These are phyloP conservation scores for Trichonephila clavata DNA, from an alignment of 1,140 invertebrate species.

Conservation along the genomic window DNA sequence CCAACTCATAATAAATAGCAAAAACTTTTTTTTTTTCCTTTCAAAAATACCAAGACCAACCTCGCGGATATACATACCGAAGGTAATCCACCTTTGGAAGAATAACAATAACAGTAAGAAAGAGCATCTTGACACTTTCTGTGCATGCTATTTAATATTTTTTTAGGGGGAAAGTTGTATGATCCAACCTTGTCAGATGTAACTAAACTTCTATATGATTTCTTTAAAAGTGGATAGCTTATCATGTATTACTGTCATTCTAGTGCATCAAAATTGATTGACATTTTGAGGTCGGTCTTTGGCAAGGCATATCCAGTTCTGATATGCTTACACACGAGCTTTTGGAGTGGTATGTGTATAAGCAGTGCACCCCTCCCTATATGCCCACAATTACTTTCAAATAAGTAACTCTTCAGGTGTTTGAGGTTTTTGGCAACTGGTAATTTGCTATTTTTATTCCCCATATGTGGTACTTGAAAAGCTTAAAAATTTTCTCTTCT, in stretches of 20 bases:
- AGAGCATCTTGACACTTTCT: background rate
- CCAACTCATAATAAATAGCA: background rate
- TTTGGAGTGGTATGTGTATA: background rate
- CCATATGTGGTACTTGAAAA: background rate
- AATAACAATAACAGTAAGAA: background rate
- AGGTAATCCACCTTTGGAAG: background rate
- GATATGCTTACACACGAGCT: background rate
- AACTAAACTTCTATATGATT: background rate
- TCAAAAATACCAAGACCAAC: background rate
- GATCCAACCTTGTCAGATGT: background rate
- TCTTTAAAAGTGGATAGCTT: background rate
- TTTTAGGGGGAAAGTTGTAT: background rate
- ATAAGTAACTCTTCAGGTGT: background rate
- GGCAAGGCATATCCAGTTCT: background rate
- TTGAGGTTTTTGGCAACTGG: background rate
- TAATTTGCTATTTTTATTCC: background rate
- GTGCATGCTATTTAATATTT: background rate
- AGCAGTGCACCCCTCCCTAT: background rate
- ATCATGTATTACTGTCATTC: conserved; percentile 11
- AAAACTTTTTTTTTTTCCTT: background rate
- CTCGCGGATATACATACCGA: background rate
- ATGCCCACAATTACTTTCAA: background rate
- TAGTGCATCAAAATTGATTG: background rate
- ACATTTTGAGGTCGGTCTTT: conserved; percentile 36
- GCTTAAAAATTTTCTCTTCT: no score